phyloP scores from a whole-genome alignment of 2,888 invertebrate genomes.

The Sphaeridia pumilis region DNA sequence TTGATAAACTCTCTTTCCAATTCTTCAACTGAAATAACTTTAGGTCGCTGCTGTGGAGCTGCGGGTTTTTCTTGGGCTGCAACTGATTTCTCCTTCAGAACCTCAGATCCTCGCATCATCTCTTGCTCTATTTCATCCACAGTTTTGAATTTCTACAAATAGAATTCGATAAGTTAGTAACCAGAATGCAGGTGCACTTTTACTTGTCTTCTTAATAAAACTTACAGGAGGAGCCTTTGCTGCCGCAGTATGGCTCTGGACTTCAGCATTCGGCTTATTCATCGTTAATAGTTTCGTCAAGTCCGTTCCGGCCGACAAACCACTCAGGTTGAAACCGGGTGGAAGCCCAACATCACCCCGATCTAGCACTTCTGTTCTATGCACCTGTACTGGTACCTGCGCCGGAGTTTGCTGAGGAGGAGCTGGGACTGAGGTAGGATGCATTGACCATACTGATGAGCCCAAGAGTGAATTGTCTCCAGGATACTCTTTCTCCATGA shows the following conservation, averaged over 20 bases:
- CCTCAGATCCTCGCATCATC: constrained; percentile 21
- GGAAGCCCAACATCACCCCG: no score
- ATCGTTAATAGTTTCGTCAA: background rate
- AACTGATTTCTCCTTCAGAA: background rate
- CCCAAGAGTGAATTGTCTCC: constrained; percentile 33
- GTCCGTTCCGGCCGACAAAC: background rate
- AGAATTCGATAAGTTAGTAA: background rate
- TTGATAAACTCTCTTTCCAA: constrained; percentile 30
- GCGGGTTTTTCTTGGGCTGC: constrained; percentile 1
- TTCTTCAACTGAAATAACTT: constrained; percentile 30
- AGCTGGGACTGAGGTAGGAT: constrained; percentile 24
- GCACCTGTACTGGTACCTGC: background rate
- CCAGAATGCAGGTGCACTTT: background rate
- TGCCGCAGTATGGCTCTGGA: no score
- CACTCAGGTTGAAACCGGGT: no score
- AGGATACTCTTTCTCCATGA: constrained; percentile 33
- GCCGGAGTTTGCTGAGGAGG: background rate
- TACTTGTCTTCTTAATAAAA: no score
- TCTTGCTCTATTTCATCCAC: constrained; percentile 34
- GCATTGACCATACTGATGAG: constrained; percentile 36
- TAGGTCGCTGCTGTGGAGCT: constrained; percentile 13
- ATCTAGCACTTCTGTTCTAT: no score
- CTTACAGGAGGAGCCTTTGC: no score
- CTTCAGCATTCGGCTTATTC: no score
- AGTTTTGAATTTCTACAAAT: constrained; percentile 29